Conservation (phyloP, 2,797 vertebrate species). For the Pseudocheirus occidentalis region DNA sequence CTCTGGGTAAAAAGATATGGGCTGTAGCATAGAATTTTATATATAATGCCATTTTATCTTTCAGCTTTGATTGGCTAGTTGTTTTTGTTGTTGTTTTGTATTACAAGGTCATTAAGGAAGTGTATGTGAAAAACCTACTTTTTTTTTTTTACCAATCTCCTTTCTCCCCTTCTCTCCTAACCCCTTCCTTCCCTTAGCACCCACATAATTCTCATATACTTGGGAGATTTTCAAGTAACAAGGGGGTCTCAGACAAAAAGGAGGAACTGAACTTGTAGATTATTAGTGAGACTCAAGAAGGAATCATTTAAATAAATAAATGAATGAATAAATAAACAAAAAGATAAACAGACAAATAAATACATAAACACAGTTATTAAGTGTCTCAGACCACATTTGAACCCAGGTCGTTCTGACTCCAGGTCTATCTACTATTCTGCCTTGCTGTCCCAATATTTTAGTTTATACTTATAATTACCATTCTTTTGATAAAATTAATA, state of each 20-base stretch:
- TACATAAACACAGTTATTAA: not conserved
- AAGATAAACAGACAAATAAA: too few species aligned
- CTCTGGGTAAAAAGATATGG: not conserved
- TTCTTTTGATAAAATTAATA: conserved; percentile 6
- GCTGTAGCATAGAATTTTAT: not conserved
- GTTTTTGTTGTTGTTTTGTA: not conserved
- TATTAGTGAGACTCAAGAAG: not conserved
- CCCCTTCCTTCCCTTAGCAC: not conserved
- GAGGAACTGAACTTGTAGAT: not conserved
- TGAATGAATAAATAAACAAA: too few species aligned
- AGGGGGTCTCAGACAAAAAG: not conserved
- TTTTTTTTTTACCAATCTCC: not conserved
- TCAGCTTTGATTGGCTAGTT: not conserved
- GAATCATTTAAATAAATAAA: not conserved
- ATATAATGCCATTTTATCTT: not conserved
- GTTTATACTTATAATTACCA: not conserved
- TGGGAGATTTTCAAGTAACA: not conserved
- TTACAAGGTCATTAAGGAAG: not conserved
- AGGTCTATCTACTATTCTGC: not conserved
- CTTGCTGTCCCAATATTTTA: not conserved
- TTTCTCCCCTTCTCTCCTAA: not conserved
- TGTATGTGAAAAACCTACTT: not conserved
- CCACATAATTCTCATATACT: not conserved
- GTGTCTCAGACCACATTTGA: not conserved
- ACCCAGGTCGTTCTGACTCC: not conserved